phyloP scores from a whole-genome alignment of 2,113 vertebrate genomes.

The Polyodon spathula region DNA sequence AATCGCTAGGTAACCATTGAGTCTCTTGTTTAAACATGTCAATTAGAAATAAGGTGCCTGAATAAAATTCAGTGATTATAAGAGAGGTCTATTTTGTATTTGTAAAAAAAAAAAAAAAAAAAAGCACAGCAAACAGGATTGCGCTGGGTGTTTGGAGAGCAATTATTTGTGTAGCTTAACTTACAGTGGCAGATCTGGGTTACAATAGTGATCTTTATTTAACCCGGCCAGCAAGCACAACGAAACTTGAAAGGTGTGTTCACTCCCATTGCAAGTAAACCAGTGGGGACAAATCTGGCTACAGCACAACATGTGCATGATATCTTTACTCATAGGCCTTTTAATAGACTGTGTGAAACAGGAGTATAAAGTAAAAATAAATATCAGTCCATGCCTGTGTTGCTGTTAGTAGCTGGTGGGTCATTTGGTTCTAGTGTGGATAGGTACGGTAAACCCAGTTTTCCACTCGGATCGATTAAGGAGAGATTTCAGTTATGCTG shows the following conservation, averaged over 20 bases:
- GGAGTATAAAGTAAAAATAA: constrained; percentile 13
- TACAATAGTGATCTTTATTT: too few species aligned
- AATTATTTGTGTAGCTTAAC: too few species aligned
- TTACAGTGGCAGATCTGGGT: too few species aligned
- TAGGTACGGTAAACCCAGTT: too few species aligned
- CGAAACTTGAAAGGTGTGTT: too few species aligned
- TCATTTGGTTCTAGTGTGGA: background rate
- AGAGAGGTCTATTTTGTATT: background rate
- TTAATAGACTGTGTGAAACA: constrained; percentile 13
- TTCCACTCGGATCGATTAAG: too few species aligned
- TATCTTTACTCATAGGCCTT: background rate
- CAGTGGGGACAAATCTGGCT: background rate
- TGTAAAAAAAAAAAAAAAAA: rapidly evolving
- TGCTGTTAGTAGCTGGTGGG: background rate
- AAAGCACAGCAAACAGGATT: too few species aligned
- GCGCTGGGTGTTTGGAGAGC: too few species aligned
- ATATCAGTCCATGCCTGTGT: background rate
- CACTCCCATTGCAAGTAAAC: background rate
- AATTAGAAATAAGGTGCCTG: constrained; percentile 17
- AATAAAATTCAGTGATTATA: constrained; percentile 18
- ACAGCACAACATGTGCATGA: background rate
- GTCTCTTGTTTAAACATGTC: constrained; percentile 9
- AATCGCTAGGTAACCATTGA: constrained; percentile 6
- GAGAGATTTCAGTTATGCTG: too few species aligned
- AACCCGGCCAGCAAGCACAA: too few species aligned